phyloP scores from a whole-genome alignment of 2,888 invertebrate genomes.

The Thereva nobilitata region DNA sequence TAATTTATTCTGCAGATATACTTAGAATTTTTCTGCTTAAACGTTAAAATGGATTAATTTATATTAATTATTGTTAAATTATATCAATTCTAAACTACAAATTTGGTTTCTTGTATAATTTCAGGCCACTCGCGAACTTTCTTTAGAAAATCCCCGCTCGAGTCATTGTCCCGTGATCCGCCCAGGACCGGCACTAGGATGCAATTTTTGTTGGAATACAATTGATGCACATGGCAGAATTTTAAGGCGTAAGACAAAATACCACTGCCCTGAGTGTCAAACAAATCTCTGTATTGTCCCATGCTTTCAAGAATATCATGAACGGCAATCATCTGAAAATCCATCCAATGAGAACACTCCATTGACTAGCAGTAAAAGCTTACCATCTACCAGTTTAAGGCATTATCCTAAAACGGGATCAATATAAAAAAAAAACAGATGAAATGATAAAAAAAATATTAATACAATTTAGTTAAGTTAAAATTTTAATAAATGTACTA shows the following conservation, averaged over 20 bases:
- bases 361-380: slow-evolving; percentile 41
- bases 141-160: slow-evolving; percentile 63
- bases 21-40: too few species aligned
- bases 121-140: slow-evolving; percentile 58
- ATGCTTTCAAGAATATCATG: slow-evolving; percentile 85
- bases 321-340: slow-evolving; percentile 61
- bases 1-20: neutral
- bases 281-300: slow-evolving; percentile 88
- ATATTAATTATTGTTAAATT: too few species aligned
- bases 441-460: neutral
- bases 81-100: neutral
- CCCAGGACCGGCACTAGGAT: slow-evolving; percentile 82
- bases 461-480: slow-evolving; percentile 13
- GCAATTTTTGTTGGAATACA: slow-evolving; percentile 91
- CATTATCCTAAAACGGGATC: slow-evolving; percentile 57
- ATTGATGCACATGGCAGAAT: slow-evolving; percentile 82
- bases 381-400: slow-evolving; percentile 42
- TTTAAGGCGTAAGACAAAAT: slow-evolving; percentile 82
- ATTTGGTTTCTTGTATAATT: slow-evolving; percentile 42
- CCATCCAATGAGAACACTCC: slow-evolving; percentile 42
- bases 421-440: slow-evolving; percentile 49
- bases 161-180: slow-evolving; percentile 84
- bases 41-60: too few species aligned
- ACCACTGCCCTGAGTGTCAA: slow-evolving; percentile 88
- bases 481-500: slow-evolving; percentile 22